Base-by-base conservation (phyloP, 2,888 invertebrate species). In the Clusia tigrina region DNA sequence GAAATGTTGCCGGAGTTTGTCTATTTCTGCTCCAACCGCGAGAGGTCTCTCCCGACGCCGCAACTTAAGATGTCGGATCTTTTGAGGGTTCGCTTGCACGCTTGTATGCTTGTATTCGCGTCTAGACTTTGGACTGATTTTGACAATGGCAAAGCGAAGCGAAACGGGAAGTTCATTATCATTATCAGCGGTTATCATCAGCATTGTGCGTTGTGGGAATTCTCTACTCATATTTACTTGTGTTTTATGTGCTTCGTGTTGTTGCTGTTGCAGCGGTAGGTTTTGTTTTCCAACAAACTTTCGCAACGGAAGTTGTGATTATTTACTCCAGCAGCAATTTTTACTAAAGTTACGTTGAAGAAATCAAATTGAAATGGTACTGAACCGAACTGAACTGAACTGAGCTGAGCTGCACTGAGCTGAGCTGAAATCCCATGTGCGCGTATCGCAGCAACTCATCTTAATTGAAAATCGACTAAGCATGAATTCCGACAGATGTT, bases 381-480 rank as follows among this genome's bases (percentile, higher is more conserved):
- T 20, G 15, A 48, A 48, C n/a, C n/a, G n/a, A n/a, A n/a, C n/a
- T n/a, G n/a, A n/a, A n/a, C n/a, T n/a, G n/a, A n/a, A n/a, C n/a
- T n/a, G n/a, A n/a, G n/a, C n/a, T n/a, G n/a, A n/a, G n/a, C n/a
- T n/a, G n/a, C n/a, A n/a, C n/a, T n/a, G n/a, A n/a, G 22, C 15
- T 48, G 48, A 48, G 22, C 3, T 18, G 6, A 2, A 48, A 48
- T 20, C 22, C 10, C 48, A 6, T 22, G 20, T 48, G 22, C 15
- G 15, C 48, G 48, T 48, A 48, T 48, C 48, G 22, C 48, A 22
- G 48, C 48, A 48, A 48, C 48, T 48, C 48, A 48, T 48, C 48
- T 48, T 48, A 48, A 48, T 48, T 48, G 48, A 48, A 48, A 48
- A 22, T 48, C 15, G 48, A 20, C 48, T 48, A 48, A 48, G 48